phyloP scores from a whole-genome alignment of 1,140 invertebrate species.

The Sesamia nonagrioides region DNA sequence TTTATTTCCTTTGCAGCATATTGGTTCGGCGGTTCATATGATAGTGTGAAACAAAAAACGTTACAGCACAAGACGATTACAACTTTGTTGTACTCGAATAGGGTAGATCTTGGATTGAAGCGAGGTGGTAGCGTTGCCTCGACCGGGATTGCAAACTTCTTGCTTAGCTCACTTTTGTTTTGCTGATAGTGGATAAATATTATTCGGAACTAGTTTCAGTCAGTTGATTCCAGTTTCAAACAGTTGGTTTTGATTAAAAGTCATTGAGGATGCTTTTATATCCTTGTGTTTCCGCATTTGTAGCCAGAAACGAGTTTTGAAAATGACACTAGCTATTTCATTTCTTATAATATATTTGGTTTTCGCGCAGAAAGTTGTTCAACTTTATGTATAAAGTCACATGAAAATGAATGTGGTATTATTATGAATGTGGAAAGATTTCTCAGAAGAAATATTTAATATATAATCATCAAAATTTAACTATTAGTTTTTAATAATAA shows the following conservation, averaged over 20 bases:
- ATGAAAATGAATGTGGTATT: too few relatives aligned
- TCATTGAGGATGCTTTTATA: constrained; percentile 37
- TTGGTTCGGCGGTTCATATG: constrained; percentile 52
- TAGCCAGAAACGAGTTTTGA: neutral
- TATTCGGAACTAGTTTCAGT: constrained; percentile 71
- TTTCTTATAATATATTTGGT: neutral
- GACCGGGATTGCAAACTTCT: constrained; percentile 60
- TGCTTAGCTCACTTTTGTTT: constrained; percentile 65
- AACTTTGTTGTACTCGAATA: constrained; percentile 36
- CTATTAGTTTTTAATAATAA: neutral
- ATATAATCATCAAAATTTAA: too few relatives aligned
- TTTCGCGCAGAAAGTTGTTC: neutral
- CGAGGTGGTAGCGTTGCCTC: constrained; percentile 38
- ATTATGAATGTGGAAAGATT: too few relatives aligned
- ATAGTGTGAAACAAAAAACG: constrained; percentile 55
- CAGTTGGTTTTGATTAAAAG: constrained; percentile 69
- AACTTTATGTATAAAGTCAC: too few relatives aligned
- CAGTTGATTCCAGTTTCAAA: constrained; percentile 69
- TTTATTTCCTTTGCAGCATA: constrained; percentile 46
- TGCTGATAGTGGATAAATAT: constrained; percentile 72
- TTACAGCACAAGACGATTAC: constrained; percentile 1
- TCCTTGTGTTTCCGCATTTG: neutral
- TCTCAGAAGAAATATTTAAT: too few relatives aligned
- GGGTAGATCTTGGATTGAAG: constrained; percentile 46
- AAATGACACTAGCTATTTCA: constrained; percentile 1